phyloP scores from a whole-genome alignment of 2,888 invertebrate species.

The Tachina lurida region DNA sequence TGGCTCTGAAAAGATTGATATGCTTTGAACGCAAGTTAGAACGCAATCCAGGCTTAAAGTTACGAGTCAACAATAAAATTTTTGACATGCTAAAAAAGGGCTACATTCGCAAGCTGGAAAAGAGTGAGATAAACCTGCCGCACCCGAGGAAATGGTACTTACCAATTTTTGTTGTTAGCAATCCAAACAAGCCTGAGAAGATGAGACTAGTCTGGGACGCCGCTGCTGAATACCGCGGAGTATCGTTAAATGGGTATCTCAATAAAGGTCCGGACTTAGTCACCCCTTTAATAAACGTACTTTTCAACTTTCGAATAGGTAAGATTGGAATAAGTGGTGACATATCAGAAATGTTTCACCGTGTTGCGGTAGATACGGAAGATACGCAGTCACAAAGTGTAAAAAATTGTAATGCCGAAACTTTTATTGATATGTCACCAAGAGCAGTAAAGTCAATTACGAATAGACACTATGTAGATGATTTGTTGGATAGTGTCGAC shows the following conservation, averaged over 20 bases:
- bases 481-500: neutral
- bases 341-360: conserved; percentile 6
- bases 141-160: too few relatives aligned
- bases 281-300: conserved; percentile 76
- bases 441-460: conserved; percentile 65
- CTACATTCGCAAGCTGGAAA: too few relatives aligned
- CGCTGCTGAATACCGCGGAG: too few relatives aligned
- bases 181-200: neutral
- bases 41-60: too few relatives aligned
- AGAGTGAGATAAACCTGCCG: too few relatives aligned
- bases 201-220: too few relatives aligned
- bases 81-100: too few relatives aligned
- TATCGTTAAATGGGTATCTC: too few relatives aligned
- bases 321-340: neutral
- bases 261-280: conserved; percentile 79
- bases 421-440: conserved; percentile 59
- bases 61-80: too few relatives aligned
- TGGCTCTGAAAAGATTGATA: too few relatives aligned
- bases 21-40: too few relatives aligned
- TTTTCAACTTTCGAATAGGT: conserved; percentile 74
- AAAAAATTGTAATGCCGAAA: conserved; percentile 67
- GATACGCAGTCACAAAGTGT: conserved; percentile 74
- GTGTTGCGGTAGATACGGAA: conserved; percentile 50
- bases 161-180: neutral
- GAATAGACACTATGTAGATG: conserved; percentile 73